Evolutionary conservation across 2,113 vertebrate genomes (phyloP).

Genomic region (Callipepla squamata): DNA sequence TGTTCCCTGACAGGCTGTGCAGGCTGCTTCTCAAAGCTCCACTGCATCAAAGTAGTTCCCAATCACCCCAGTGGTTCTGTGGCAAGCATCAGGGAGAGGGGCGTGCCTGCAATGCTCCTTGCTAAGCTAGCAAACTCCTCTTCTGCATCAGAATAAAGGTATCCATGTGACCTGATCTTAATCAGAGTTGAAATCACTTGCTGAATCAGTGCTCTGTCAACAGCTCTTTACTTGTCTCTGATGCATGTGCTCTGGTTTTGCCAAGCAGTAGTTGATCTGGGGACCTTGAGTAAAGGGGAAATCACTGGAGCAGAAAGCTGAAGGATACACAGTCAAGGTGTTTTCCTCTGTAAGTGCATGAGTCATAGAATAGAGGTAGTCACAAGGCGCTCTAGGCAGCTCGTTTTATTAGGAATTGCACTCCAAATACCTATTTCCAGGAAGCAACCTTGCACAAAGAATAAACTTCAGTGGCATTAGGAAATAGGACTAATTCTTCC

Average conservation of each 20-base stretch:
- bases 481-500: not conserved
- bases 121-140: not conserved
- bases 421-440: not conserved
- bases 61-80: not conserved
- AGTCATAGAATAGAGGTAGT: not conserved
- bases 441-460: not conserved
- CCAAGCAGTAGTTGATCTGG: not conserved
- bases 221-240: not conserved
- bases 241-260: not conserved
- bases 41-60: not conserved
- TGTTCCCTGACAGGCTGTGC: not conserved
- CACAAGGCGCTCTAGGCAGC: not conserved
- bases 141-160: not conserved
- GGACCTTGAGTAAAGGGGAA: not conserved
- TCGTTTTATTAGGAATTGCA: not conserved
- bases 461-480: not conserved
- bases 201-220: not conserved
- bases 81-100: not conserved
- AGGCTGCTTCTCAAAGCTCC: not conserved
- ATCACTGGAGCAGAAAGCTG: not conserved
- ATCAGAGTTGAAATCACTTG: not conserved
- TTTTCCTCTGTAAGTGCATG: not conserved
- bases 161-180: rapidly evolving
- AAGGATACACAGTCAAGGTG: not conserved
- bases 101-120: not conserved